Percentiles rank a stretch among this genome's conserved stretches.
Evolutionary conservation across 2,888 invertebrate genomes (phyloP).

Genomic region (Cephus sareptanus): DNA sequence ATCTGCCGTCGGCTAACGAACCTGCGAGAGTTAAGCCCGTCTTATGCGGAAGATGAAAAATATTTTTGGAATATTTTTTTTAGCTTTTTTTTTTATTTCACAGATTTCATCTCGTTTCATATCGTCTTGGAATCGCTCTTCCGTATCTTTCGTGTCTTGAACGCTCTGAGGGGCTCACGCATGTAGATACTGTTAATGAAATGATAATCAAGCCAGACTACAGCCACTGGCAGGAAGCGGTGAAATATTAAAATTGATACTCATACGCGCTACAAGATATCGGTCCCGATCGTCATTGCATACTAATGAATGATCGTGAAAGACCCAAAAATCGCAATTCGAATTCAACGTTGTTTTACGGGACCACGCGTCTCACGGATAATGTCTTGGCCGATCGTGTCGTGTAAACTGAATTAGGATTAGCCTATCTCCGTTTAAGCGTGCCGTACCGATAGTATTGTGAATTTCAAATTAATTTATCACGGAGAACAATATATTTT

Average conservation of each 20-base stretch:
- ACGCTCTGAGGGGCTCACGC: not conserved
- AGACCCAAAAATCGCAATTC: constrained; percentile 10
- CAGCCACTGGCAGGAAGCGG: constrained; percentile 29
- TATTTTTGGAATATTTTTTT: not conserved
- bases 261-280: constrained; percentile 1
- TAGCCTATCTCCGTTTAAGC: constrained; percentile 34
- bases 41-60: not conserved
- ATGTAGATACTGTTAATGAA: not conserved
- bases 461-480: not conserved
- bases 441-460: constrained; percentile 18
- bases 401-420: constrained; percentile 36
- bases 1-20: not conserved
- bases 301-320: not conserved
- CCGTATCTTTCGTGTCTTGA: not conserved
- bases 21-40: not conserved
- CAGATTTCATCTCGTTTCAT: not conserved
- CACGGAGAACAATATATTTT: too few species aligned
- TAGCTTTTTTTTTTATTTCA: not conserved
- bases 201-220: not conserved
- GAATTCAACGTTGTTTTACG: constrained; percentile 13
- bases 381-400: constrained; percentile 19
- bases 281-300: not conserved
- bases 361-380: constrained; percentile 8
- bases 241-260: constrained; percentile 28
- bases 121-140: not conserved